Evolutionary conservation across 2,888 invertebrate genomes (phyloP), one percentile per base, ranked within the genome.

Genomic region (Cecidostiba fungosa): DNA sequence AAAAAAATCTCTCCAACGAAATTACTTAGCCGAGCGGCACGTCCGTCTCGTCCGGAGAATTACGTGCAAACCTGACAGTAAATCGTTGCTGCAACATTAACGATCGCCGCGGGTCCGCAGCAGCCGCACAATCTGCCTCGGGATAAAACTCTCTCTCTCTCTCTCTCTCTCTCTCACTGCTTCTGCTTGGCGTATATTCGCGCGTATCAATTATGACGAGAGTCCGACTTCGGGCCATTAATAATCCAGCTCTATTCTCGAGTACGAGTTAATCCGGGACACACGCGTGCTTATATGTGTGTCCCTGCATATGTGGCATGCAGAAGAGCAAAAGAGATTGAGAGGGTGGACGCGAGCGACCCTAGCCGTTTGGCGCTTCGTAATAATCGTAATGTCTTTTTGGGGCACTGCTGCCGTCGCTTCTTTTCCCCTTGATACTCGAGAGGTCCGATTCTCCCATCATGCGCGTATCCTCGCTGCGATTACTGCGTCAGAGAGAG

Each of bases 341-440:
- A 59, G 73, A 81, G 83, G 39, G 86, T 39, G 76, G 50, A 88
- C 89, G n/a, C n/a, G n/a, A n/a, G n/a, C n/a, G 90, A 89, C 89
- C 88, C 87, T 88, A 73, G 84, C 77, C 85, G 50, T 50, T 78
- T 66, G 88, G 88, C 90, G 88, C 90, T 89, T 89, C 89, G 91
- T 92, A 93, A 93, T 93, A 93, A 93, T 92, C 92, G 92, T 93
- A 93, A 93, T 93, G 93, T 91, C 92, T 92, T 92, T 91, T 73
- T 90, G 89, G 91, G 90, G 90, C 87, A 88, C 87, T n/a, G 66
- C 62, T 29, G 70, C 29, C 43, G 54, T 16, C 10, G n/a, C 32
- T 43, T 73, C 72, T 62, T n/a, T 32, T 39, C 62, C 12, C 78
- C 29, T 70, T 16, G 12, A 29, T 16, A 12, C 76, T 19, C 32